phyloP scores from a whole-genome alignment of 2,113 vertebrate genomes.

The Cochlearius cochlearius region DNA sequence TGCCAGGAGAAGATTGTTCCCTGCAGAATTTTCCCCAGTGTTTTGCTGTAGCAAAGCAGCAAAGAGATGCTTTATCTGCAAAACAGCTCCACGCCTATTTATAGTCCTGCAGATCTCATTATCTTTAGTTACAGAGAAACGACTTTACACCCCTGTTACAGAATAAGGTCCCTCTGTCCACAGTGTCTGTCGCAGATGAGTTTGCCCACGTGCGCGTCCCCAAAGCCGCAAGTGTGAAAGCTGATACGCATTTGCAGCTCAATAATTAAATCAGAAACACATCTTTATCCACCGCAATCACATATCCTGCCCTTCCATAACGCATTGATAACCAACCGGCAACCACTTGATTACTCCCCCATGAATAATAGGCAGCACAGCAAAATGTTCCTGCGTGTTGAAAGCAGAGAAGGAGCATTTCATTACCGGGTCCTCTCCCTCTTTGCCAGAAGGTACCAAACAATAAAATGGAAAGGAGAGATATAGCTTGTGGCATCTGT shows the following conservation, averaged over 20 bases:
- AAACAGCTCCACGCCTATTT: background rate
- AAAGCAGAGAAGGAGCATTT: slow-evolving; percentile 7
- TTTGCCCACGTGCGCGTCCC: background rate
- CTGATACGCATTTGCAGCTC: background rate
- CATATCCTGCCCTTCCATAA: background rate
- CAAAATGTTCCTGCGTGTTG: background rate
- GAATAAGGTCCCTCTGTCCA: background rate
- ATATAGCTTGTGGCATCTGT: slow-evolving; percentile 48
- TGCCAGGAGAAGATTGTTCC: slow-evolving; percentile 41
- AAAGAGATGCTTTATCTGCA: slow-evolving; percentile 28
- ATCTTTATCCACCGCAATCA: background rate
- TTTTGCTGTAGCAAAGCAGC: background rate
- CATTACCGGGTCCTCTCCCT: slow-evolving; percentile 37
- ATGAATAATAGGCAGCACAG: background rate
- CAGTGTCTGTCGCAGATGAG: background rate
- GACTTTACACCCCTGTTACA: background rate
- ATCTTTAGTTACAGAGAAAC: background rate
- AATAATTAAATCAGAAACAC: background rate
- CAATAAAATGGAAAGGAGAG: slow-evolving; percentile 50
- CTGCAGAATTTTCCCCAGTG: slow-evolving; percentile 26
- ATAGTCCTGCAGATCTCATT: slow-evolving; percentile 19
- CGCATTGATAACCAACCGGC: background rate
- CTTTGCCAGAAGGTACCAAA: slow-evolving; percentile 56
- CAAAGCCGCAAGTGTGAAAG: background rate
- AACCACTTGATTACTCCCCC: background rate